These are phyloP conservation scores for Drosophila repletoides DNA, from an alignment of 1,140 invertebrate species.

Conservation along the genomic window DNA sequence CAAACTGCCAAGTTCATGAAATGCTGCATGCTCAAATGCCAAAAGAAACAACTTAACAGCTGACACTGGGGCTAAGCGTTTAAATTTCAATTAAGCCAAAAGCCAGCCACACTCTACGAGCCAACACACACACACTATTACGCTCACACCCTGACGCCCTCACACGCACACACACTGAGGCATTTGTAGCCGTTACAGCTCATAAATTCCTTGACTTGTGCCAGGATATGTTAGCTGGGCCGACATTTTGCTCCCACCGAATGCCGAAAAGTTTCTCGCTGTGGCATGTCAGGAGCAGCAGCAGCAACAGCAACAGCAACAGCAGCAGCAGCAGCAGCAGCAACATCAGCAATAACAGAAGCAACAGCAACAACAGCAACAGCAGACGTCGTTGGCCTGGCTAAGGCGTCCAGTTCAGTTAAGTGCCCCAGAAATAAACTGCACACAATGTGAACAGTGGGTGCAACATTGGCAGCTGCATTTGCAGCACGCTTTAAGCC, in stretches of 20 bases:
- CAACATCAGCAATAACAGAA: slow-evolving; percentile 4
- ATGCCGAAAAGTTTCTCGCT: slow-evolving; percentile 54
- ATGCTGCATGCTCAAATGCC: slow-evolving; percentile 33
- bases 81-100: slow-evolving; percentile 79
- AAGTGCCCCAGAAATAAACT: slow-evolving; percentile 73
- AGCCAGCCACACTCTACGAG: slow-evolving; percentile 30
- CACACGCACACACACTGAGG: neutral
- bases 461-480: slow-evolving; percentile 54
- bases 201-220: slow-evolving; percentile 80
- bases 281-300: slow-evolving; percentile 51
- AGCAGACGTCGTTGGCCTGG: slow-evolving; percentile 26
- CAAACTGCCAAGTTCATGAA: slow-evolving; percentile 47
- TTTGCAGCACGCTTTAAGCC: slow-evolving; percentile 33
- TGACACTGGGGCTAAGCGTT: slow-evolving; percentile 70
- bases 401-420: slow-evolving; percentile 66
- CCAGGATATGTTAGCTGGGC: slow-evolving; percentile 71
- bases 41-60: slow-evolving; percentile 55
- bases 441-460: slow-evolving; percentile 64
- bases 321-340: neutral
- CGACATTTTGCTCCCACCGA: slow-evolving; percentile 61
- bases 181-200: slow-evolving; percentile 68
- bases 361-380: slow-evolving; percentile 4
- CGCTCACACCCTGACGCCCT: slow-evolving; percentile 9
- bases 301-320: neutral
- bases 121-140: slow-evolving; percentile 17